Conservation (phyloP, 2,797 vertebrate species). For the Coreius guichenoti region DNA sequence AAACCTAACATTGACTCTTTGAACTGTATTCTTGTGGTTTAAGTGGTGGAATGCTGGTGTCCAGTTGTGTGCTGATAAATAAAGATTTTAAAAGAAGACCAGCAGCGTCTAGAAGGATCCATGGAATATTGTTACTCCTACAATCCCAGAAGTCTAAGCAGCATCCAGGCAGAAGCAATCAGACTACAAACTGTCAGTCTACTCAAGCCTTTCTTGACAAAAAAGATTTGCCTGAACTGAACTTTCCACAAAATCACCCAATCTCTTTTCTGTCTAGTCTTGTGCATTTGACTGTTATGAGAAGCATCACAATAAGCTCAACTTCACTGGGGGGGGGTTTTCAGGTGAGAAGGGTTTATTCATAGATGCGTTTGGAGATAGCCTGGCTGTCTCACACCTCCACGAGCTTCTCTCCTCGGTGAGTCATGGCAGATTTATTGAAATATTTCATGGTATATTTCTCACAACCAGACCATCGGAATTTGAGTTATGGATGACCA, state of each 20-base stretch:
- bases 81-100: conserved; percentile 14
- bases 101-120: background rate
- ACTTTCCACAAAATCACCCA: conserved; percentile 21
- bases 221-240: conserved; percentile 27
- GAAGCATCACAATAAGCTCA: conserved; percentile 16
- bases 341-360: conserved; percentile 57
- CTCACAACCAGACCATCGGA: conserved; percentile 43
- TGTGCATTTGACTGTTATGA: conserved; percentile 23
- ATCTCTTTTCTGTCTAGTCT: conserved; percentile 22
- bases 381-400: conserved; percentile 17
- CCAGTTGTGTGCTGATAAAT: background rate
- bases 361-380: conserved; percentile 50
- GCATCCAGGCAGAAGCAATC: conserved; percentile 24
- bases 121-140: background rate
- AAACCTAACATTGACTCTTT: conserved; percentile 13
- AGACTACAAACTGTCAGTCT: conserved; percentile 12
- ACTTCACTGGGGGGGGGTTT: background rate
- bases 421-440: conserved; percentile 56
- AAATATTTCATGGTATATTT: conserved; percentile 60
- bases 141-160: background rate
- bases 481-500: conserved; percentile 72
- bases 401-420: conserved; percentile 37
- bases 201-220: conserved; percentile 5
- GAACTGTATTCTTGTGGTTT: background rate
- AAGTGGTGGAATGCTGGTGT: background rate